These are phyloP conservation scores for Molorchus minor DNA, from an alignment of 2,888 invertebrate genomes.

Conservation along the genomic window DNA sequence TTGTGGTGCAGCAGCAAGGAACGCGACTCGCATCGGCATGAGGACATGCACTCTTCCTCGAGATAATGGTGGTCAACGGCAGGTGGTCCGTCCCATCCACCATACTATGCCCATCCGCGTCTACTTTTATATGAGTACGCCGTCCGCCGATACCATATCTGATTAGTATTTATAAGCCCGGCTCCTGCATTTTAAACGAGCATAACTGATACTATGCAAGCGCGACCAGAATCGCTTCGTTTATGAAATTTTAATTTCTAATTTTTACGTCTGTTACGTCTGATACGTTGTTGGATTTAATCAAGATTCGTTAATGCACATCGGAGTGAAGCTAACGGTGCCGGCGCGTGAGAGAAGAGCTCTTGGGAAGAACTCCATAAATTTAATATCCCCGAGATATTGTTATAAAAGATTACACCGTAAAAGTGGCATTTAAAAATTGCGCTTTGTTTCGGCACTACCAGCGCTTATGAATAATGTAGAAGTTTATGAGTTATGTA, in stretches of 20 bases:
- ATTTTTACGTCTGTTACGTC: conserved; percentile 32
- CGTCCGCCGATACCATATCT: conserved; percentile 40
- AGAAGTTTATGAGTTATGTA: conserved; percentile 32
- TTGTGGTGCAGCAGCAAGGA: conserved; percentile 27
- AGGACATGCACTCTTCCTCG: conserved; percentile 40
- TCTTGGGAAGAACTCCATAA: conserved; percentile 39
- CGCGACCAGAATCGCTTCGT: conserved; percentile 34
- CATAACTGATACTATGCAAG: conserved; percentile 43
- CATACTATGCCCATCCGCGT: conserved; percentile 37
- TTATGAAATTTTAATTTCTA: conserved; percentile 42
- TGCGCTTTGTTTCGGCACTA: conserved; percentile 34
- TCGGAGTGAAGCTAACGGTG: conserved; percentile 43
- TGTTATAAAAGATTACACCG: conserved; percentile 32
- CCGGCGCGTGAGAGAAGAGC: conserved; percentile 44
- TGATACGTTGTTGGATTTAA: conserved; percentile 35
- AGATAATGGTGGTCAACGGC: conserved; percentile 43
- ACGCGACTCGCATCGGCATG: conserved; percentile 42
- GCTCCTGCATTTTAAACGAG: conserved; percentile 46
- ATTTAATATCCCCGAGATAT: conserved; percentile 30
- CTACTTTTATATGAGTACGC: conserved; percentile 32
- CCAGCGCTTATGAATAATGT: conserved; percentile 36
- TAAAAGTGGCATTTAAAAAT: conserved; percentile 30
- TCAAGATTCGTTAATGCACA: conserved; percentile 49
- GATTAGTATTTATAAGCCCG: conserved; percentile 50
- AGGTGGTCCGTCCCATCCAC: conserved; percentile 42